A percentile compares a stretch with the other conserved stretches of the same genome.
Evolutionary conservation across 2,888 invertebrate species (phyloP).

Genomic region (Caenorhabditis sp.): DNA sequence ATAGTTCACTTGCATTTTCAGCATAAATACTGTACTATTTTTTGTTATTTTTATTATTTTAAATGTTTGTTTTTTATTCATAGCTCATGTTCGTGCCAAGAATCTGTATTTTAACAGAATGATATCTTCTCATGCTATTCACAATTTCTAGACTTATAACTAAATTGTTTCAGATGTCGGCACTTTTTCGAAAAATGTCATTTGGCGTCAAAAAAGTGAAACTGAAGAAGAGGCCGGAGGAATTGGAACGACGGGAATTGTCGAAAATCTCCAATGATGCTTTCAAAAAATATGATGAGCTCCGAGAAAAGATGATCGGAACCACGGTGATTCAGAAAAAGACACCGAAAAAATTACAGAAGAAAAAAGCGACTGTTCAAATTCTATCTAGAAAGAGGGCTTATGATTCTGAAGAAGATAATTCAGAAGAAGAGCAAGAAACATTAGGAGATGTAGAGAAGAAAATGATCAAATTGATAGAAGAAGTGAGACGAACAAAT

Average conservation of each 20-base stretch:
- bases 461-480: slow-evolving; percentile 23
- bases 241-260: slow-evolving; percentile 9
- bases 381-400: slow-evolving; percentile 25
- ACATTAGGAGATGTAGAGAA: slow-evolving; percentile 14
- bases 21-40: neutral
- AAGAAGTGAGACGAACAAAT: slow-evolving; percentile 46
- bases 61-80: too few species aligned
- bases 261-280: slow-evolving; percentile 26
- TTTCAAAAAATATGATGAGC: slow-evolving; percentile 23
- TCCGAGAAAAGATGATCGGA: slow-evolving; percentile 35
- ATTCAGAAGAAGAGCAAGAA: slow-evolving; percentile 7
- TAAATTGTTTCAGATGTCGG: neutral
- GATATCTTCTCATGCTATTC: too few species aligned
- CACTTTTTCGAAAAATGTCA: slow-evolving; percentile 21
- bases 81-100: too few species aligned
- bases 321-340: slow-evolving; percentile 16
- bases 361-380: slow-evolving; percentile 10
- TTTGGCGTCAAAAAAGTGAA: slow-evolving; percentile 33
- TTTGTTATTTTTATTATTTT: too few species aligned
- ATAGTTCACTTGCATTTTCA: slow-evolving; percentile 11
- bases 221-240: slow-evolving; percentile 11
- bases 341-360: slow-evolving; percentile 11
- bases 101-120: too few species aligned
- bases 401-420: slow-evolving; percentile 16
- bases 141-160: neutral